phyloP scores from a whole-genome alignment of 2,888 invertebrate species.

The Sthenelais limicola region DNA sequence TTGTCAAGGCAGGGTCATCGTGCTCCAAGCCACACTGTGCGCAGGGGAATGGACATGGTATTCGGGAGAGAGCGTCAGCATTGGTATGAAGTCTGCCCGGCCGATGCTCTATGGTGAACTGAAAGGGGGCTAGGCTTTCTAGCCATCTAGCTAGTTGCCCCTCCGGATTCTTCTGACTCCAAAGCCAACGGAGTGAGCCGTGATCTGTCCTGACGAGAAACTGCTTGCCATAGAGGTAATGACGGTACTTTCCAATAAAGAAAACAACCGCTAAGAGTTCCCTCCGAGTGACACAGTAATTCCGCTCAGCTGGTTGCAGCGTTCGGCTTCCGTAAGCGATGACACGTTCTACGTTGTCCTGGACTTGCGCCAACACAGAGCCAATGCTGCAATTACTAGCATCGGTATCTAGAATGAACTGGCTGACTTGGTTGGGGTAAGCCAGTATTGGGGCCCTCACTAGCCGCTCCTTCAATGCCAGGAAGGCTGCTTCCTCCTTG shows the following conservation, averaged over 20 bases:
- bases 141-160: slow-evolving; percentile 2
- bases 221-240: slow-evolving; percentile 21
- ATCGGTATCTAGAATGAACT: slow-evolving; percentile 35
- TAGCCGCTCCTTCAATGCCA: slow-evolving; percentile 17
- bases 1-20: background rate
- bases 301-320: slow-evolving; percentile 19
- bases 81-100: background rate
- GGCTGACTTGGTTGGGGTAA: slow-evolving; percentile 3
- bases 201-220: slow-evolving; percentile 32
- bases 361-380: slow-evolving; percentile 37
- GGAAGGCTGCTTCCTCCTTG: slow-evolving; percentile 20
- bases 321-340: slow-evolving; percentile 35
- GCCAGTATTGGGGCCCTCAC: slow-evolving; percentile 44
- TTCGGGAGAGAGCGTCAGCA: slow-evolving; percentile 22
- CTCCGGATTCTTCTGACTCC: background rate
- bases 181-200: background rate
- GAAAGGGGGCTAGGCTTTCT: slow-evolving; percentile 3
- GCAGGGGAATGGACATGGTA: slow-evolving; percentile 2
- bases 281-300: slow-evolving; percentile 39
- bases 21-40: slow-evolving; percentile 9
- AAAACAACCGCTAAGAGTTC: slow-evolving; percentile 39
- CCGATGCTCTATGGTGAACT: slow-evolving; percentile 13
- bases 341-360: slow-evolving; percentile 26
- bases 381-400: slow-evolving; percentile 37
- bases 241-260: slow-evolving; percentile 15